A percentile compares a stretch with the other conserved stretches of the same genome.
Conservation (phyloP, 2,888 invertebrate species). For the Melinaea marsaeus region DNA sequence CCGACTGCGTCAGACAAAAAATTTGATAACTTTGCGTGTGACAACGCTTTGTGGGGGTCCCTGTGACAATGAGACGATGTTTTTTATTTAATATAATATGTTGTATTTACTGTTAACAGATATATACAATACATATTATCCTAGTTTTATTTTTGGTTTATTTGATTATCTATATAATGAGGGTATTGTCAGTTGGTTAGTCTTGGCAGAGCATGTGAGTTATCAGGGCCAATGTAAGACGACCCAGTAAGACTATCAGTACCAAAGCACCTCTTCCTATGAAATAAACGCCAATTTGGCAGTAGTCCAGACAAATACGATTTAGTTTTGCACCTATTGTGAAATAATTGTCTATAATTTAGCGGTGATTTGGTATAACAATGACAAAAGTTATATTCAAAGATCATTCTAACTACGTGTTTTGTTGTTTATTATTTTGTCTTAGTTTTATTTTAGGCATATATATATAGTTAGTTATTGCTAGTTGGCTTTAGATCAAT, state of each 20-base stretch:
- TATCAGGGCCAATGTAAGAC: constrained; percentile 27
- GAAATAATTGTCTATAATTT: not conserved
- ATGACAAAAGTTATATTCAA: not conserved
- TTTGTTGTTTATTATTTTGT: too few relatives aligned
- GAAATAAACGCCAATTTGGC: constrained; percentile 34
- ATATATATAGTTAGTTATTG: too few relatives aligned
- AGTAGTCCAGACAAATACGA: constrained; percentile 20
- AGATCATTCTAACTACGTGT: too few relatives aligned
- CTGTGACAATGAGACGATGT: constrained; percentile 18
- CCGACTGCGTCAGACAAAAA: constrained; percentile 56
- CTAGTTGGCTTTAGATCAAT: too few relatives aligned
- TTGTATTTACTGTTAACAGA: not conserved
- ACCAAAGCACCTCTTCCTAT: constrained; percentile 24
- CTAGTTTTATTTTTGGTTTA: too few relatives aligned
- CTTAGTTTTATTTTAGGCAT: too few relatives aligned
- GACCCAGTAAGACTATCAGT: constrained; percentile 25
- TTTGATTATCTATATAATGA: constrained; percentile 10
- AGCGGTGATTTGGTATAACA: not conserved
- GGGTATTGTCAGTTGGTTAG: constrained; percentile 20
- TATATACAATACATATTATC: too few relatives aligned
- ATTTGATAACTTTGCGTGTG: constrained; percentile 61
- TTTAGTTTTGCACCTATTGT: not conserved
- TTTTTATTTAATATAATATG: not conserved
- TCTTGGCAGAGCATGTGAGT: constrained; percentile 30
- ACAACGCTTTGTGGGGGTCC: constrained; percentile 56